phyloP scores from a whole-genome alignment of 2,888 invertebrate species.

The Acleris holmiana region DNA sequence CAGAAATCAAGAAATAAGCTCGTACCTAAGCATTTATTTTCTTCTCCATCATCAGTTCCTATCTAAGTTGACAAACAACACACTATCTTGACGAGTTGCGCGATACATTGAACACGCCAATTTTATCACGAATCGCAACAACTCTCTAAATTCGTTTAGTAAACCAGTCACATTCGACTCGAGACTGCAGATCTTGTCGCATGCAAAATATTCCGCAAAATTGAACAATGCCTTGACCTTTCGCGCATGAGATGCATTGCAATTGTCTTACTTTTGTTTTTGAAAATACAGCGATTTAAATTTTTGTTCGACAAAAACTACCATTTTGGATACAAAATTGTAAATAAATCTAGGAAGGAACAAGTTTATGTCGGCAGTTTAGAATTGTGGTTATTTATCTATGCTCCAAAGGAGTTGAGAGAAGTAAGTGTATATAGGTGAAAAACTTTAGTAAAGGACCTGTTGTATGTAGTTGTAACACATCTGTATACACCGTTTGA shows the following conservation, averaged over 20 bases:
- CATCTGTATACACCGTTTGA: too few relatives aligned
- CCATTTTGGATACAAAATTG: background rate
- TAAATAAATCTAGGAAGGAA: background rate
- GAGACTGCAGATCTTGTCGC: constrained; percentile 20
- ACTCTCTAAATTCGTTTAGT: constrained; percentile 20
- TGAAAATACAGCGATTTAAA: background rate
- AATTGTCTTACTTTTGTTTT: constrained; percentile 1
- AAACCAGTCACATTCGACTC: constrained; percentile 27
- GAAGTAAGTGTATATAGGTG: too few relatives aligned
- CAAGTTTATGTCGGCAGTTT: too few relatives aligned
- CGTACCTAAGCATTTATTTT: background rate
- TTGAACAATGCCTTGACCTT: constrained; percentile 26
- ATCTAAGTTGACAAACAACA: constrained; percentile 1
- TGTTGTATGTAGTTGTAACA: too few relatives aligned
- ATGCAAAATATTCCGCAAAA: constrained; percentile 30
- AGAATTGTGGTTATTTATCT: too few relatives aligned
- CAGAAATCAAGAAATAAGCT: too few relatives aligned
- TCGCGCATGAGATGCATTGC: constrained; percentile 16
- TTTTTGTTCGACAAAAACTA: too few relatives aligned
- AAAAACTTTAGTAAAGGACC: too few relatives aligned
- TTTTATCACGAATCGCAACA: constrained; percentile 6
- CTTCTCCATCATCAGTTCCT: too few relatives aligned
- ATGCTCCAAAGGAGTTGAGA: too few relatives aligned
- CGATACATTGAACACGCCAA: constrained; percentile 6
- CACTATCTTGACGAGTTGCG: background rate